Evolutionary conservation across 2,113 vertebrate genomes (phyloP).

Genomic region (Platanista minor): DNA sequence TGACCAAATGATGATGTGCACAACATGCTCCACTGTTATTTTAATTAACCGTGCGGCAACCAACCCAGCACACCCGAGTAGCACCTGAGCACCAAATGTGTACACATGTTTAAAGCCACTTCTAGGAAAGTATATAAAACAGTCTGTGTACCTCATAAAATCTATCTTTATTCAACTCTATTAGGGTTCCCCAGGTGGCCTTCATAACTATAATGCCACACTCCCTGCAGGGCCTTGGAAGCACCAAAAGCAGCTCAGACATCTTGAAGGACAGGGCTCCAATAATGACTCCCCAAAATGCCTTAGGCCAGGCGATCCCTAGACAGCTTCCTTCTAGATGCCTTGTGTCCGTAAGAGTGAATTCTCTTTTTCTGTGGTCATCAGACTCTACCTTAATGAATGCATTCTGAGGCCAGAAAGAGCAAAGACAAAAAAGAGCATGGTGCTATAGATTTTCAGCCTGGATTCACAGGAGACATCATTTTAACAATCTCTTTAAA

Average conservation of each 20-base stretch:
- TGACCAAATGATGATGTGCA: neutral
- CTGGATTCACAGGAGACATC: neutral
- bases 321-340: neutral
- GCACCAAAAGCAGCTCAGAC: neutral
- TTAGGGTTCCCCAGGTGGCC: neutral
- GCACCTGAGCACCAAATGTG: neutral
- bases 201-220: neutral
- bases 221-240: too few relatives aligned
- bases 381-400: neutral
- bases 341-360: neutral
- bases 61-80: neutral
- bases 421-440: neutral
- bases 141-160: neutral
- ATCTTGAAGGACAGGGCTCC: neutral
- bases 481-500: neutral
- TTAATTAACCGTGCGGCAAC: neutral
- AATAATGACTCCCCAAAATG: neutral
- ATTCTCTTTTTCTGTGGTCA: neutral
- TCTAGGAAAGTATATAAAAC: neutral
- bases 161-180: neutral
- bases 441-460: neutral
- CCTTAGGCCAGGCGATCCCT: neutral
- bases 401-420: neutral
- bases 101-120: neutral
- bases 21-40: neutral